Base-by-base conservation (phyloP, 2,888 invertebrate genomes). In the Xylocampa areola region DNA sequence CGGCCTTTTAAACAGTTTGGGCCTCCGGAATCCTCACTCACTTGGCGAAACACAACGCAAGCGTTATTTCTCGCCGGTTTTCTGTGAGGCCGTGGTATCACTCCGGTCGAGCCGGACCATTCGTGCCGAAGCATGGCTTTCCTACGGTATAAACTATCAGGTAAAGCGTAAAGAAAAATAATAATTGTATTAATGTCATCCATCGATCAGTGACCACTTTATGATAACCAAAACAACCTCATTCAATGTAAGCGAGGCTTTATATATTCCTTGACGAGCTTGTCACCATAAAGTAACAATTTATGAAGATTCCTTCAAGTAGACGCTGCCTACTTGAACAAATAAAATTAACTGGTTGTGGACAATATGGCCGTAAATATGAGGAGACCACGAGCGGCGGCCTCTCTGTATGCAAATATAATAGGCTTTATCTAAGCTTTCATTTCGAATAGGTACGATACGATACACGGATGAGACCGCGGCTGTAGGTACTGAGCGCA, bases 381-480 rank as follows among this genome's bases (percentile, higher is more conserved):
- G 81, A 81, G 77, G 72, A 75, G 80, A 70, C 77, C 80, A 64
- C 69, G 75, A 70, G 75, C 68, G 73, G 65, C 53, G 73, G 62
- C 75, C 82, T 75, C 72, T 88, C 82, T 89, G 78, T 89, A 91
- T 92, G 91, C 89, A 87, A 92, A 92, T 92, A 86, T 88, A 78
- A 90, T 89, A 85, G 87, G 81, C 85, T 81, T 86, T 88, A 88
- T 90, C 88, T 83, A 64, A 70, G 71, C 63, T 67, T 64, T 72
- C 51, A 58, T 71, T 66, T 68, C 61, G 44, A 61, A 68, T 75
- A 75, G 75, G 76, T 75, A 75, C 45, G 60, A 51, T 50, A 54
- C 58, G 54, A 61, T 64, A 61, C 63, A 55, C 50, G 68, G 62
- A 33, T 35, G 52, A 58, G 62, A 67, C 68, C 76, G 63, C 68